A percentile compares a stretch with the other conserved stretches of the same genome.
Evolutionary conservation across 37 sponge, comb jelly and placozoan genomes (phyloP).

Genomic region (Oopsacas minuta): DNA sequence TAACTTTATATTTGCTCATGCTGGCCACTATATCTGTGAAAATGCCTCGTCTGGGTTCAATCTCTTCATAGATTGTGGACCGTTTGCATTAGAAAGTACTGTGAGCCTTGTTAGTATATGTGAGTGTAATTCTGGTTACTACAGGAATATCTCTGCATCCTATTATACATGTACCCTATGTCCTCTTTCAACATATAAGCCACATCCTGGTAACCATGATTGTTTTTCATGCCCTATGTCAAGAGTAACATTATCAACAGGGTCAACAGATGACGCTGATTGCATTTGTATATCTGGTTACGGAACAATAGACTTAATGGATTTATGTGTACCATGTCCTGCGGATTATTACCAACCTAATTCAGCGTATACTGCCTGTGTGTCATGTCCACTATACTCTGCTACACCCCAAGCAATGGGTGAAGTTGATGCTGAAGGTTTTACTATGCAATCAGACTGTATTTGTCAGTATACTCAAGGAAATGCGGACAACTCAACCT

Average conservation of each 20-base stretch:
- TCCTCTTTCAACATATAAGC: neutral
- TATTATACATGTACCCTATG: neutral
- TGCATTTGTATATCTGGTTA: neutral
- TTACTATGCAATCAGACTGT: neutral
- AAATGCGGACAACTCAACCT: neutral
- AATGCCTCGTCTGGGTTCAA: neutral
- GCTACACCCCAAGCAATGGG: neutral
- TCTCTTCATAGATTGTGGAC: neutral
- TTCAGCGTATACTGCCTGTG: neutral
- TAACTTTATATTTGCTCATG: neutral
- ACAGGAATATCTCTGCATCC: neutral
- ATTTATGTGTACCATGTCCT: neutral
- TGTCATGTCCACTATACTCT: neutral
- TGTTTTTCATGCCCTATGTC: neutral
- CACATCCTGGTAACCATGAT: neutral
- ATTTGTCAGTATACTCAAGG: neutral
- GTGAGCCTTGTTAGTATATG: neutral
- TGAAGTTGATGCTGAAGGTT: neutral
- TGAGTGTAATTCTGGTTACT: neutral
- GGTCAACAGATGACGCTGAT: neutral
- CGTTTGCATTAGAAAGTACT: neutral
- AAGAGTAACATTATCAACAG: neutral
- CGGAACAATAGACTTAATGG: neutral
- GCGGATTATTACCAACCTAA: neutral
- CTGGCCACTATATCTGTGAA: neutral